Evolutionary conservation across 2,113 vertebrate genomes (phyloP).

Genomic region (Hassar affinis): DNA sequence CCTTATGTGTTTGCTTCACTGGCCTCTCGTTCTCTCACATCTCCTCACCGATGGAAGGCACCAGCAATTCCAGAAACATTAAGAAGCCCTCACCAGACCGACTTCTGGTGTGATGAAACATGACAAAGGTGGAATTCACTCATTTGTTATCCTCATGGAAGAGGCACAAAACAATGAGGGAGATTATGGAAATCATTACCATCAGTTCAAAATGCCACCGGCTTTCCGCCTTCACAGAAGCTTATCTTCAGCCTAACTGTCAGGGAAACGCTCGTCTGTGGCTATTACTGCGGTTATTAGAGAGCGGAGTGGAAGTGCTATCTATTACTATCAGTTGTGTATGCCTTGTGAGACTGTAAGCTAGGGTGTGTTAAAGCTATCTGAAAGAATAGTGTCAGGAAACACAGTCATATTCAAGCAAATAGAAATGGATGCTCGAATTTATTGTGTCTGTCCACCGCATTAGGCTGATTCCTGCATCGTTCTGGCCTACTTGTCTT

Average conservation of each 20-base stretch:
- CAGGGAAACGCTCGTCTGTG: slow-evolving; percentile 15
- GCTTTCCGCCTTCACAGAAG: slow-evolving; percentile 4
- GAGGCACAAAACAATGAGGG: slow-evolving; percentile 54
- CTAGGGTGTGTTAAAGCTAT: not conserved
- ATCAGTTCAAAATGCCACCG: slow-evolving; percentile 5
- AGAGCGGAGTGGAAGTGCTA: slow-evolving; percentile 12
- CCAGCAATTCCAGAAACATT: slow-evolving; percentile 39
- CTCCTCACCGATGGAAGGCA: slow-evolving; percentile 9
- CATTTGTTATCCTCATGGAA: slow-evolving; percentile 57
- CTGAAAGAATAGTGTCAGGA: not conserved
- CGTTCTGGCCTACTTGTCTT: not conserved
- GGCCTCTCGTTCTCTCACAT: slow-evolving; percentile 44
- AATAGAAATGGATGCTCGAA: not conserved
- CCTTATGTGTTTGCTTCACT: not conserved
- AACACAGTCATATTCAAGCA: not conserved
- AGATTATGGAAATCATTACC: slow-evolving; percentile 53
- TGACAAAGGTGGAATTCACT: slow-evolving; percentile 61
- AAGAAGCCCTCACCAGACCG: slow-evolving; percentile 38
- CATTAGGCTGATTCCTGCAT: not conserved
- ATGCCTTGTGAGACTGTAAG: not conserved
- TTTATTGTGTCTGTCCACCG: not conserved
- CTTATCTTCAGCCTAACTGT: slow-evolving; percentile 43
- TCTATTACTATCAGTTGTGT: not conserved
- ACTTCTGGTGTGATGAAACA: slow-evolving; percentile 57
- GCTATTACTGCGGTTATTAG: slow-evolving; percentile 39